Evolutionary conservation across 2,888 invertebrate genomes (phyloP), one percentile per base, ranked within the genome.

Genomic region (Diarsia brunnea): DNA sequence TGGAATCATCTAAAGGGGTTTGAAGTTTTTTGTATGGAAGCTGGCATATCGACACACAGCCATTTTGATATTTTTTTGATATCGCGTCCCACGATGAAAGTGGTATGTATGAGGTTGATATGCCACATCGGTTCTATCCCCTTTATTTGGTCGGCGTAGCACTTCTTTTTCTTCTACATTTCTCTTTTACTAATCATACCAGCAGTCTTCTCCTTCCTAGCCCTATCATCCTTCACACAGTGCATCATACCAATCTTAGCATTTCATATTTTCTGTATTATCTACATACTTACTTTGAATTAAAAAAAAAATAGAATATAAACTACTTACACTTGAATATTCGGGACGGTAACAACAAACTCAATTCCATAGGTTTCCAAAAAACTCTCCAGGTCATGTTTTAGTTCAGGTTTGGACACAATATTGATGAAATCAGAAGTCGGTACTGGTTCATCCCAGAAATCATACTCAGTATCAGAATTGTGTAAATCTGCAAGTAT

Each of bases 301-400:
- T 16, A 16, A 16, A 51, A 16, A 51, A 16, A 5, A 12, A 4
- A 53, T 38, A n/a, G 31, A 31, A 4, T 31, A 31, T 31, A 67
- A 43, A 14, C 11, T 84, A 94, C 95, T 95, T 91, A 97, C 97
- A 93, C 93, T 92, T 96, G 96, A 75, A 97, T 94, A 89, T 97
- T 94, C 0, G 95, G 88, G 66, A 97, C 92, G 27, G 94, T 89
- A 4, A 97, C 91, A 38, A 90, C 87, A 88, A 94, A 96, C 12
- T 91, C 87, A 65, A 97, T 95, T 45, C 89, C 89, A 82, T 95
- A 88, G 0, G 69, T 69, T 11, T 85, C 89, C 61, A 97, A 90
- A 43, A 93, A 86, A 19, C 78, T 88, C 88, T 95, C 93, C n/a
- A 97, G 91, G 27, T 89, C 86, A 58, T 64, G 72, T 84, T 92